Percentiles rank a stretch among this genome's conserved stretches.
Evolutionary conservation across 2,797 vertebrate genomes (phyloP).

Genomic region (Tauraco hartlaubi): DNA sequence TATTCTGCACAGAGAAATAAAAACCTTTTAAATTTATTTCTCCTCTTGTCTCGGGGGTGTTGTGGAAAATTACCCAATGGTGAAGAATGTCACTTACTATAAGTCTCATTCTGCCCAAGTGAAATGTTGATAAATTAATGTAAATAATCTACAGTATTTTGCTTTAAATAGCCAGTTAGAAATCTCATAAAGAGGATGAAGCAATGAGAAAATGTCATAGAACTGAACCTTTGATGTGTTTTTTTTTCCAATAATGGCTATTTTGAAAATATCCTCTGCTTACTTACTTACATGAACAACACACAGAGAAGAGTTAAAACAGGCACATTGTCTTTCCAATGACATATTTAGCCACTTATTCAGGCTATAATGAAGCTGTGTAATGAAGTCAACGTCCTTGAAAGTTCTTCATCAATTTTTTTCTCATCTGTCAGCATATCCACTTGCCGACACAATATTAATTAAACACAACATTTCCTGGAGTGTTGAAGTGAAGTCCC

Average conservation of each 20-base stretch:
- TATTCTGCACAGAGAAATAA: not conserved
- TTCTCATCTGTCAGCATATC: conserved; percentile 89
- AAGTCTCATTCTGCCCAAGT: not conserved
- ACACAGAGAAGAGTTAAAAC: not conserved
- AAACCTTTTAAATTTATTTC: not conserved
- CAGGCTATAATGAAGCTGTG: conserved; percentile 87
- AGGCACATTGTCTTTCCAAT: conserved; percentile 71
- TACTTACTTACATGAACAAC: not conserved
- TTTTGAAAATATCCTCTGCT: not conserved
- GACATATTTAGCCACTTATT: conserved; percentile 88
- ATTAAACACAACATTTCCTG: conserved; percentile 90
- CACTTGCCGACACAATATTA: conserved; percentile 88
- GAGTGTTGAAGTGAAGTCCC: conserved; percentile 89
- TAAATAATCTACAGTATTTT: not conserved
- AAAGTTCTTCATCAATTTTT: conserved; percentile 92
- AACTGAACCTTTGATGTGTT: not conserved
- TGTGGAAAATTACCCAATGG: not conserved
- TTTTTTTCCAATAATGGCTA: not conserved
- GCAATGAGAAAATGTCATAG: not conserved
- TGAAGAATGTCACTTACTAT: not conserved
- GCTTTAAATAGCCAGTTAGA: not conserved
- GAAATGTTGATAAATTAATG: not conserved
- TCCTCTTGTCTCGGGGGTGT: not conserved
- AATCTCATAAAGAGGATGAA: not conserved
- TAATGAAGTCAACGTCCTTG: conserved; percentile 94